Evolutionary conservation across 2,797 vertebrate species (phyloP).

Genomic region (Thamnophis elegans): DNA sequence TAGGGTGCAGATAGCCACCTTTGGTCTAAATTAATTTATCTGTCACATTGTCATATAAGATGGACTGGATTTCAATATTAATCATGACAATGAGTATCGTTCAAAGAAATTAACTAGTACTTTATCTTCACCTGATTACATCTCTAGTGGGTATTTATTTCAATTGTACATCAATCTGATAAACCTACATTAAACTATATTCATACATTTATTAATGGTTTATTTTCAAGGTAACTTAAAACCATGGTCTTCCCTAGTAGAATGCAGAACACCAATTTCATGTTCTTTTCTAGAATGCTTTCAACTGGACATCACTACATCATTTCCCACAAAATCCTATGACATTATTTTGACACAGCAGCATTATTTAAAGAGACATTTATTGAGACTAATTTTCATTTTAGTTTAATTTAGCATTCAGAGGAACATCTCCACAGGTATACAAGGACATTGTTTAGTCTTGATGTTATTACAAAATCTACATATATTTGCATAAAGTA

Average conservation of each 20-base stretch:
- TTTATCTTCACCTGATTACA: background rate
- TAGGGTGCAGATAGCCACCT: background rate
- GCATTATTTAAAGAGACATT: conserved; percentile 12
- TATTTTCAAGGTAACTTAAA: background rate
- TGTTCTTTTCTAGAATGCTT: background rate
- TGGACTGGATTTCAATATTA: background rate
- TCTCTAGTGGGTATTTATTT: background rate
- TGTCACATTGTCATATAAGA: background rate
- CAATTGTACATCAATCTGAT: background rate
- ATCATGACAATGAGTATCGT: background rate
- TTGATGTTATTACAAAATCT: conserved; percentile 47
- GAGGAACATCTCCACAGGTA: conserved; percentile 31
- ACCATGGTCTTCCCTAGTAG: background rate
- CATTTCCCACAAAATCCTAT: conserved; percentile 20
- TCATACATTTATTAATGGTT: background rate
- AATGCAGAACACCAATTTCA: conserved; percentile 12
- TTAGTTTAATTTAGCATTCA: conserved; percentile 47
- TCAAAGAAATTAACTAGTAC: background rate
- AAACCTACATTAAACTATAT: background rate
- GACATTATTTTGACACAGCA: conserved; percentile 9
- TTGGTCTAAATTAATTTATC: background rate
- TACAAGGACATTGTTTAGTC: conserved; percentile 47
- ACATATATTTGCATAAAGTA: conserved; percentile 54
- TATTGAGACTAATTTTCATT: conserved; percentile 34
- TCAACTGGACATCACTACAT: conserved; percentile 13